Percentiles rank a stretch among this genome's conserved stretches.
Conservation (phyloP, 2,113 vertebrate species). For the Sebastes fasciatus region DNA sequence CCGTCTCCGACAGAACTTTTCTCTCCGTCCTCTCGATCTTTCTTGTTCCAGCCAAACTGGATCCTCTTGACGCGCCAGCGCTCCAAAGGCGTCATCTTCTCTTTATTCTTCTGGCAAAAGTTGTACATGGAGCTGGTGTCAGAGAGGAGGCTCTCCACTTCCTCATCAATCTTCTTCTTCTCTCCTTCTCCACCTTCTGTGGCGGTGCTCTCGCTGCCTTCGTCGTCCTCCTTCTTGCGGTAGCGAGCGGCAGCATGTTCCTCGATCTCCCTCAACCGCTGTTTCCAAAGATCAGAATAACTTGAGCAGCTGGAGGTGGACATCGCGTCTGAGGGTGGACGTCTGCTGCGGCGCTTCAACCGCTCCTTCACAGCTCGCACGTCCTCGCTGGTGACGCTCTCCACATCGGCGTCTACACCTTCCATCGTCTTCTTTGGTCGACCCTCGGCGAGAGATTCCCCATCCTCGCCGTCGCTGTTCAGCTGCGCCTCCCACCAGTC, state of each 20-base stretch:
- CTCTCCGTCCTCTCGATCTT: conserved; percentile 75
- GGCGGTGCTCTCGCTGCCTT: conserved; percentile 27
- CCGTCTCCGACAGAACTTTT: conserved; percentile 65
- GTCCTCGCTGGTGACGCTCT: conserved; percentile 90
- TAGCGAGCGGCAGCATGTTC: conserved; percentile 86
- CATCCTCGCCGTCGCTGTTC: conserved; percentile 76
- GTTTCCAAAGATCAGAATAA: conserved; percentile 90
- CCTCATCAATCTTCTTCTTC: conserved; percentile 84
- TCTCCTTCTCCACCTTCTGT: conserved; percentile 6
- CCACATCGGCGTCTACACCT: conserved; percentile 64
- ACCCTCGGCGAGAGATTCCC: conserved; percentile 43
- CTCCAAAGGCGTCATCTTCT: conserved; percentile 92
- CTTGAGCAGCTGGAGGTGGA: conserved; percentile 88
- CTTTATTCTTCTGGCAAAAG: conserved; percentile 94
- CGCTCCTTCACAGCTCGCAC: conserved; percentile 84
- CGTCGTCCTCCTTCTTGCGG: conserved; percentile 62
- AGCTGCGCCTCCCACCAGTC: conserved; percentile 83
- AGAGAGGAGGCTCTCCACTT: conserved; percentile 88
- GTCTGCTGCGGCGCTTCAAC: conserved; percentile 63
- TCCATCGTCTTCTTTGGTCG: conserved; percentile 58
- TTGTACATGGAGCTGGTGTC: conserved; percentile 92
- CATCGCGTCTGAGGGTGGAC: conserved; percentile 73
- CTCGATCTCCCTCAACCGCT: conserved; percentile 91
- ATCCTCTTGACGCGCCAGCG: conserved; percentile 96
- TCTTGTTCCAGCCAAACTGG: conserved; percentile 97